Base-by-base conservation (phyloP, 1,140 invertebrate genomes). In the Drosophila bocqueti region DNA sequence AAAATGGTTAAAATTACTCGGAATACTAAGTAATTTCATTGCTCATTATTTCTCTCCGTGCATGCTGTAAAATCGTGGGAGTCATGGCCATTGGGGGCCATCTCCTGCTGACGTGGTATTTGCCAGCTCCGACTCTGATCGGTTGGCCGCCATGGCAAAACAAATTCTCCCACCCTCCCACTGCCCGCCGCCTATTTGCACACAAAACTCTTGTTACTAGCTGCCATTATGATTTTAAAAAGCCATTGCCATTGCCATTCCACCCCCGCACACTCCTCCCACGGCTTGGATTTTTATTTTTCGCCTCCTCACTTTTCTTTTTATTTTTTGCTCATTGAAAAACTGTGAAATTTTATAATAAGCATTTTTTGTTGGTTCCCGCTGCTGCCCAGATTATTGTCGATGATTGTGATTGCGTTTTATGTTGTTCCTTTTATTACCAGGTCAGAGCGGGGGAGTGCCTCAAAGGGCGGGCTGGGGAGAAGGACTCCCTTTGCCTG, bases 301-400 rank as follows among this genome's bases (percentile, higher is more conserved):
- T 46, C 36, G 11, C 66, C 68, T 57, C 55, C 26, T 6, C 47
- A n/a, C 24, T 42, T 59, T 65, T 69, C 38, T 69, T 64, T 49
- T 45, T 49, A 16, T 52, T 57, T 77, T 75, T 71, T 71, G 73
- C 84, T 92, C 89, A 91, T 91, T 91, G 90, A 92, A 92, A 90
- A 92, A 92, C 87, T 92, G 91, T 92, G 91, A 92, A 92, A 92
- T 92, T 92, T 92, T 90, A 92, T 92, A 92, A 92, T 92, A 92
- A 92, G 87, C 91, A 92, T 78, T 92, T 92, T 92, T 73, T 73
- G 68, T 61, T 61, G 45, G 45, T 73, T 75, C 78, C 72, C 68
- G 79, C 81, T 91, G 81, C 81, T 91, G 81, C 79, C 81, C 81
- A 87, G 91, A 92, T 92, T 92, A 92, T 92, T 92, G 86, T 89